Evolutionary conservation across 2,888 invertebrate species (phyloP), one percentile per base, ranked within the genome.

Genomic region (Andrena camellia): DNA sequence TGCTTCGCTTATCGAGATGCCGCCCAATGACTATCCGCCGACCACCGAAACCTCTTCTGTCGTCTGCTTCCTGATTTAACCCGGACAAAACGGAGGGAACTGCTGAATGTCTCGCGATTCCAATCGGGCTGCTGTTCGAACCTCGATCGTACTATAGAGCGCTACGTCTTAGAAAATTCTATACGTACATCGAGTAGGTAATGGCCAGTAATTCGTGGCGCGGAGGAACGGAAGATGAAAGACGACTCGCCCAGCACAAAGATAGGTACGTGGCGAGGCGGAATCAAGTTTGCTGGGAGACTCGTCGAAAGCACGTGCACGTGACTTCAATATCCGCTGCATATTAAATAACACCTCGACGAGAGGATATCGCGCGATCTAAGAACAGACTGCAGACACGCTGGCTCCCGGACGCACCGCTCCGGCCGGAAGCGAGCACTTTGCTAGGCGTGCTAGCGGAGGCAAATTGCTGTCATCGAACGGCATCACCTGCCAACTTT

Each of bases 381-480:
- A 26, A 3, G 60, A 29, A 7, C 54, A n/a, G 29, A 60, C 48
- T 13, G 68, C 74, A 67, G 67, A 60, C 78, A n/a, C 33, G 0
- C 17, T 13, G 62, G 23, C 20, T 20, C 13, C 33, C 50, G 59
- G 35, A 73, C 54, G 48, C 29, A 17, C 48, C 35, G 57, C 54
- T 33, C 20, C 6, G 50, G 52, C 69, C 87, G 89, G 89, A 89
- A 88, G 80, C 70, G 80, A 69, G 77, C 85, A 81, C 81, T 89
- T 89, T 85, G 71, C 82, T 77, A 76, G 81, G 83, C 90, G 89
- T 85, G 83, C 66, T 72, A 59, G 66, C 35, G 66, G 52, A 59
- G 67, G 84, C 81, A 86, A 89, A 90, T 89, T 85, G 85, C 86
- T 81, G 86, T 88, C 88, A 77, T 87, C 87, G 81, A 52, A 59